Conservation (phyloP, 2,797 vertebrate species). For the Spondyliosoma cantharus region DNA sequence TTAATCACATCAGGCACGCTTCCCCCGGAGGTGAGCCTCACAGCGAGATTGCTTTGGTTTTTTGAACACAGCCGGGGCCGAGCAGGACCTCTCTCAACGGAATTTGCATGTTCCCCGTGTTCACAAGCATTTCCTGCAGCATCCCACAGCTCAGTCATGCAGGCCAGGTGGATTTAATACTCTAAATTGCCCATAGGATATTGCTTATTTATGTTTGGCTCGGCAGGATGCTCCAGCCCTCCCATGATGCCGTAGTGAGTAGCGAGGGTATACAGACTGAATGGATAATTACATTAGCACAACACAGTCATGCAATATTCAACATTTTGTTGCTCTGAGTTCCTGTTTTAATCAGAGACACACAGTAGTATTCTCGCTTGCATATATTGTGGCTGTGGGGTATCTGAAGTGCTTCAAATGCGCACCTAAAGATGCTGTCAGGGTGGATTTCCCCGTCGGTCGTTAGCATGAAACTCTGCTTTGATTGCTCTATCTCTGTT, state of each 20-base stretch:
- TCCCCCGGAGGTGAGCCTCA: slow-evolving; percentile 31
- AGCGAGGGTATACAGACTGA: slow-evolving; percentile 22
- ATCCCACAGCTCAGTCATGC: slow-evolving; percentile 44
- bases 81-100: slow-evolving; percentile 28
- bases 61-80: slow-evolving; percentile 28
- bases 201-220: slow-evolving; percentile 55
- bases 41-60: slow-evolving; percentile 25
- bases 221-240: slow-evolving; percentile 19
- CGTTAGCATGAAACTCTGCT: slow-evolving; percentile 6
- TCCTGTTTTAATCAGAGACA: slow-evolving; percentile 33
- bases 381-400: neutral
- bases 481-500: slow-evolving; percentile 24
- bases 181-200: slow-evolving; percentile 53
- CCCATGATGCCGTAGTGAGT: slow-evolving; percentile 15
- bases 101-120: slow-evolving; percentile 45
- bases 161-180: slow-evolving; percentile 54
- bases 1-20: slow-evolving; percentile 46
- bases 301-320: slow-evolving; percentile 48
- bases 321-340: slow-evolving; percentile 16
- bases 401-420: slow-evolving; percentile 5
- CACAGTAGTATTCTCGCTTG: slow-evolving; percentile 9
- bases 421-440: neutral
- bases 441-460: neutral
- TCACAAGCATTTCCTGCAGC: slow-evolving; percentile 29
- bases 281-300: slow-evolving; percentile 47